Percentiles rank a stretch among this genome's conserved stretches.
These are phyloP conservation scores for Molossus molossus DNA, from an alignment of 2,797 vertebrate genomes.

Conservation along the genomic window DNA sequence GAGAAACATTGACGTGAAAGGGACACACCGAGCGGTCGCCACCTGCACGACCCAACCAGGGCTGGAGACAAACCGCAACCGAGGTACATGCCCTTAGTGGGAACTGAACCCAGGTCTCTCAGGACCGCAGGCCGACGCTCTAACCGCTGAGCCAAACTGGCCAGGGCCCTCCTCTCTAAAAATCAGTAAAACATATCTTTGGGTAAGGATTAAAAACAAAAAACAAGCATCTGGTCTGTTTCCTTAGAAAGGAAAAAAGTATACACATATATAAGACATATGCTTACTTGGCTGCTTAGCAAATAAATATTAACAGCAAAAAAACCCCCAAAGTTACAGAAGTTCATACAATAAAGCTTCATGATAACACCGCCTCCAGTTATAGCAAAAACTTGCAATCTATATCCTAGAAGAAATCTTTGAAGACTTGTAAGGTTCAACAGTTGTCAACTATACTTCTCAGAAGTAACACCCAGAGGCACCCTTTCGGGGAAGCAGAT, in stretches of 20 bases:
- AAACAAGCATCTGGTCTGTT: neutral
- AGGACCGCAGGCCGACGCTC: too few species aligned
- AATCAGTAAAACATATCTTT: too few species aligned
- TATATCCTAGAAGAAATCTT: neutral
- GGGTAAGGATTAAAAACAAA: too few species aligned
- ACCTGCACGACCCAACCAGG: too few species aligned
- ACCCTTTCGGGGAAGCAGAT: neutral
- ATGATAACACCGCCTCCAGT: neutral
- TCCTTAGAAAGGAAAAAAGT: neutral
- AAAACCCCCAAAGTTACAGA: neutral
- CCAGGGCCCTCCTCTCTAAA: too few species aligned
- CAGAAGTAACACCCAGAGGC: neutral
- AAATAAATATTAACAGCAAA: constrained; percentile 61
- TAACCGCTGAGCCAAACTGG: too few species aligned
- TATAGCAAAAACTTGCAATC: neutral
- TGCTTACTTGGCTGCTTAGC: neutral
- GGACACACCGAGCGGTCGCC: too few species aligned
- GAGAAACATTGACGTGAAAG: too few species aligned
- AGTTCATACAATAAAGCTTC: constrained; percentile 31
- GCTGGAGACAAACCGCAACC: too few species aligned
- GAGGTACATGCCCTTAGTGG: too few species aligned
- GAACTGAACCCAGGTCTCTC: too few species aligned
- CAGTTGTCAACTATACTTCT: neutral
- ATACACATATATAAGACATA: neutral
- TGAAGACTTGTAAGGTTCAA: neutral